Evolutionary conservation across 2,113 vertebrate genomes (phyloP), one percentile per base, ranked within the genome.

Genomic region (Asarcornis scutulata): DNA sequence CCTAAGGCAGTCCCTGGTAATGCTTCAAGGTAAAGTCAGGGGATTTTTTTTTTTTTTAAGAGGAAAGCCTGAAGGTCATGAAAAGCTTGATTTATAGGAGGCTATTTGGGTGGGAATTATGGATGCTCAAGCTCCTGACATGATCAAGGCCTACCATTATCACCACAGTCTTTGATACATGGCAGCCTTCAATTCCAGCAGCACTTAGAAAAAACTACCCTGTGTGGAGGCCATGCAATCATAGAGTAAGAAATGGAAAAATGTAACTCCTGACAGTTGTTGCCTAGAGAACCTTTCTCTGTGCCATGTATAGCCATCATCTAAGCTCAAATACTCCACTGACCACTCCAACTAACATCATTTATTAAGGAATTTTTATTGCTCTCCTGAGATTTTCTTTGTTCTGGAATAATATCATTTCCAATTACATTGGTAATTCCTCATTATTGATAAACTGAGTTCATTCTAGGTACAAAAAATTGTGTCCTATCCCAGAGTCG

Each of bases 1-100:
- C 36, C 95, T 98, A 14, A 95, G 98, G 77, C 97, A 98, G 88
- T 98, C 98, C 73, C 91, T 98, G 83, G 97, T 98, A 83, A 97
- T 97, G 97, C 97, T 98, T 84, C 98, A 98, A 98, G 97, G 98
- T 98, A 97, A 97, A 90, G 73, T 36, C 46, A 31, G 79, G 72
- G 67, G 88, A 94, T 53, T 1, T 71, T 48, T 91, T 95, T 55
- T 82, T 36, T 36, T 36, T 36, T 36, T 36, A 95, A 93, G 87
- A 68, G 34, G 36, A 83, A 79, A 93, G 48, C 46, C 71, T 50
- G 38, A 89, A 76, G 60, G 73, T 80, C 85, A 72, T 52, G 44
- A 85, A 83, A 91, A 85, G 11, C 53, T 80, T 86, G 64, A 95
- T 96, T 93, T 89, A 56, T 86, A 67, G 77, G 82, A 93, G 85